Evolutionary conservation across 2,888 invertebrate species (phyloP), one percentile per base, ranked within the genome.

Genomic region (Epirrhoe tristata): DNA sequence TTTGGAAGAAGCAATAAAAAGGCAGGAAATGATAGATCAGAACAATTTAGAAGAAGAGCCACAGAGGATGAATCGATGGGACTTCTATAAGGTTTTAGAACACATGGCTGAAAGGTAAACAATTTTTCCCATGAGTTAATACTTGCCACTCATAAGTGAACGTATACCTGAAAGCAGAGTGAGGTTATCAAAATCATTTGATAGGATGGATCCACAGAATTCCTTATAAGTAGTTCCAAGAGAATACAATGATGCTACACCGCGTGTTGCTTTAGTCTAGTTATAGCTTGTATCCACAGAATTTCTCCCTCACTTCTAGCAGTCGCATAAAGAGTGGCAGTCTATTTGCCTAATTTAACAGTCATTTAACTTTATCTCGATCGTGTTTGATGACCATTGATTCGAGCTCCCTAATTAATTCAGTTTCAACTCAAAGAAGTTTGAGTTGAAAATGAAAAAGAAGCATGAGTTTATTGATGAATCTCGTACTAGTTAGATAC

Each of bases 61-160:
- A 0, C 90, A 90, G 64, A 84, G 88, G 76, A 92, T 93, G 89
- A 93, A 93, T 61, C 85, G 95, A 80, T 96, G 96, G 96, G 95
- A 94, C 76, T 93, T 96, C 70, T 96, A 96, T 83, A 95, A 94
- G 83, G 87, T 94, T 46, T 81, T 96, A 17, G 95, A 95, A 72
- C 93, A 94, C 55, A 94, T 95, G 84, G 91, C 93, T 43, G 93
- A 94, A 78, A 93, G 94, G 95, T 14, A 46, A 46, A 46, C n/a
- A 46, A 46, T 14, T n/a, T n/a, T n/a, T n/a, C n/a, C n/a, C n/a
- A n/a, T n/a, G n/a, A n/a, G n/a, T n/a, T n/a, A n/a, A n/a, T n/a
- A n/a, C n/a, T n/a, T n/a, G n/a, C n/a, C n/a, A n/a, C n/a, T n/a
- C n/a, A n/a, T n/a, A n/a, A n/a, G n/a, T n/a, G n/a, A n/a, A n/a